Percentiles rank a stretch among this genome's conserved stretches.
phyloP scores from a whole-genome alignment of 2,888 invertebrate genomes.

The Petrolisthes manimaculis region DNA sequence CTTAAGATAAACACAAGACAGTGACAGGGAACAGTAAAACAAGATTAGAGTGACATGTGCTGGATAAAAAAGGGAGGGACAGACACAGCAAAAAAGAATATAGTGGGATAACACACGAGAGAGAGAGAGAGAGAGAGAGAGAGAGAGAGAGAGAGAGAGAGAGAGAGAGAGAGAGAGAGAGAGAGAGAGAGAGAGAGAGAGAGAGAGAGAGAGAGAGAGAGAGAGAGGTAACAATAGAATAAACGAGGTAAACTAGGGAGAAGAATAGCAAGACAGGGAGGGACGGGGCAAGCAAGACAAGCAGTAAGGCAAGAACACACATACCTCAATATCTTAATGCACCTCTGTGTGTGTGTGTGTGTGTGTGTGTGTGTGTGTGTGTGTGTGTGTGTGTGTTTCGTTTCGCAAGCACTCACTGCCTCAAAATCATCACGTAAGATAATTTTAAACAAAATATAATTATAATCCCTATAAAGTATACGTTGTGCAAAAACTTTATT shows the following conservation, averaged over 20 bases:
- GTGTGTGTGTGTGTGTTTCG: neutral
- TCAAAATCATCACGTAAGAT: too few species aligned
- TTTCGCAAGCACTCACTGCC: neutral
- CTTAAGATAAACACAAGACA: too few species aligned
- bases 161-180: neutral
- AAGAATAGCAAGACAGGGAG: neutral
- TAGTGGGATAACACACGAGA: constrained; percentile 67
- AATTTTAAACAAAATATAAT: too few species aligned
- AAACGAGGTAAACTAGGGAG: neutral
- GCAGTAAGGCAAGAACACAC: constrained; percentile 33
- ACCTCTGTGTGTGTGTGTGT: neutral
- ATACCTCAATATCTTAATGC: neutral
- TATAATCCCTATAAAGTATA: too few species aligned
- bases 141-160: neutral
- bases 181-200: neutral
- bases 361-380: neutral
- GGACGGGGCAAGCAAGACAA: neutral
- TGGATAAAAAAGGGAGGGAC: neutral
- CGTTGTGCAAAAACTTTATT: too few species aligned
- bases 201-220: neutral
- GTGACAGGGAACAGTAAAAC: neutral
- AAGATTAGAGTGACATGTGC: too few species aligned
- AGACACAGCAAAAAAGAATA: neutral
- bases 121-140: neutral
- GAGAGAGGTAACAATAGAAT: neutral